phyloP scores from a whole-genome alignment of 2,888 invertebrate species.

The Diaphora mendica region DNA sequence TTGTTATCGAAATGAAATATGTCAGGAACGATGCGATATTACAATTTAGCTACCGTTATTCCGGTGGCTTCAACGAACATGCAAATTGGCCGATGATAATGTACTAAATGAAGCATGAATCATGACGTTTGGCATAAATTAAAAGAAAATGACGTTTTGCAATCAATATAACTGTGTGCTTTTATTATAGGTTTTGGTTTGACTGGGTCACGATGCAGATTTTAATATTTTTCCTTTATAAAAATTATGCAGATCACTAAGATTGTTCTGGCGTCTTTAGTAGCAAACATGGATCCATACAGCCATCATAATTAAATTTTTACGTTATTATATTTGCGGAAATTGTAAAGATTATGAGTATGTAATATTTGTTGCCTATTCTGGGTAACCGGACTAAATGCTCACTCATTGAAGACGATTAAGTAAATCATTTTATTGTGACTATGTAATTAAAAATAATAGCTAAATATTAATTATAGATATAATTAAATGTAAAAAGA shows the following conservation, averaged over 20 bases:
- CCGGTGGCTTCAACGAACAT: constrained; percentile 62
- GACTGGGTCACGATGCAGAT: too few relatives aligned
- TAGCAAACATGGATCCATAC: too few relatives aligned
- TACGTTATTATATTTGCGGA: too few relatives aligned
- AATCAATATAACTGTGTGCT: background rate
- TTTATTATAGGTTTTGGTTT: background rate
- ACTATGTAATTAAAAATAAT: background rate
- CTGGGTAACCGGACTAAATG: background rate
- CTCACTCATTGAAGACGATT: background rate
- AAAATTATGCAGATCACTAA: too few relatives aligned
- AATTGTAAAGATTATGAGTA: too few relatives aligned
- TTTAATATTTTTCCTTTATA: too few relatives aligned
- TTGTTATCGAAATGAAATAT: constrained; percentile 51
- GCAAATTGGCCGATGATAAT: constrained; percentile 73
- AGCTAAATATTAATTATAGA: background rate
- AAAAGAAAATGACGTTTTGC: background rate
- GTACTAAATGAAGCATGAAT: constrained; percentile 70
- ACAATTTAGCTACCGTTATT: constrained; percentile 69
- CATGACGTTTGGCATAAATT: constrained; percentile 39
- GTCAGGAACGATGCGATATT: constrained; percentile 56
- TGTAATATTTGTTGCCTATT: too few relatives aligned
- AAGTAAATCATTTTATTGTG: background rate
- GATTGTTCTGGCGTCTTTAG: too few relatives aligned
- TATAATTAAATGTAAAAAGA: too few relatives aligned
- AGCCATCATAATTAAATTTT: too few relatives aligned